phyloP scores from a whole-genome alignment of 2,888 invertebrate species.

The Girardia tigrina region DNA sequence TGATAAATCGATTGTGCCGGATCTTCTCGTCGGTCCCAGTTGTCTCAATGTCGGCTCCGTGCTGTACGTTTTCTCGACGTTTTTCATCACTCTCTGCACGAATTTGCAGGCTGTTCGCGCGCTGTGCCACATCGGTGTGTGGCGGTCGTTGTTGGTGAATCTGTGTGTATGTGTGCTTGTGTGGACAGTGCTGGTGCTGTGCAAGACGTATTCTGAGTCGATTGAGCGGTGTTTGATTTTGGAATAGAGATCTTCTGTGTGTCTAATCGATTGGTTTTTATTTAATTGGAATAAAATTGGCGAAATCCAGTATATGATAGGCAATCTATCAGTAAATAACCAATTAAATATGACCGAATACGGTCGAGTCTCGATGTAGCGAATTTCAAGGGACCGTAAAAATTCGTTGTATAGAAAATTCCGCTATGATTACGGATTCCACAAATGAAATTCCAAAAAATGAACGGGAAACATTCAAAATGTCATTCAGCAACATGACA shows the following conservation, averaged over 20 bases:
- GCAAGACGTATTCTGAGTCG: no score
- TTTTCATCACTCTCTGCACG: slow-evolving; percentile 17
- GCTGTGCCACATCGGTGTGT: neutral
- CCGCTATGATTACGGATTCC: no score
- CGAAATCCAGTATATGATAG: neutral
- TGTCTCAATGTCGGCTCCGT: neutral
- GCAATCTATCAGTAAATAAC: no score
- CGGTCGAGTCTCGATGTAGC: no score
- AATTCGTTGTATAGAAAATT: no score
- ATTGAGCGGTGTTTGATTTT: no score
- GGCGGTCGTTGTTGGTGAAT: neutral
- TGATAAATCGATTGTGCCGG: neutral
- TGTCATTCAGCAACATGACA: no score
- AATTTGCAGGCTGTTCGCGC: slow-evolving; percentile 30
- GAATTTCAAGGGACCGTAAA: no score
- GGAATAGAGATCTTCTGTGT: no score
- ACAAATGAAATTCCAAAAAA: no score
- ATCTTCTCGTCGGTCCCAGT: neutral
- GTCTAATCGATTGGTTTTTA: neutral
- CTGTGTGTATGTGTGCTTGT: neutral
- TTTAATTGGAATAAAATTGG: neutral
- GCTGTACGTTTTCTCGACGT: neutral
- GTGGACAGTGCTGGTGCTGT: neutral
- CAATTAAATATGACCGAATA: no score
- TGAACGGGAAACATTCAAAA: no score